phyloP scores from a whole-genome alignment of 2,113 vertebrate species.

The Ardeotis arabs region DNA sequence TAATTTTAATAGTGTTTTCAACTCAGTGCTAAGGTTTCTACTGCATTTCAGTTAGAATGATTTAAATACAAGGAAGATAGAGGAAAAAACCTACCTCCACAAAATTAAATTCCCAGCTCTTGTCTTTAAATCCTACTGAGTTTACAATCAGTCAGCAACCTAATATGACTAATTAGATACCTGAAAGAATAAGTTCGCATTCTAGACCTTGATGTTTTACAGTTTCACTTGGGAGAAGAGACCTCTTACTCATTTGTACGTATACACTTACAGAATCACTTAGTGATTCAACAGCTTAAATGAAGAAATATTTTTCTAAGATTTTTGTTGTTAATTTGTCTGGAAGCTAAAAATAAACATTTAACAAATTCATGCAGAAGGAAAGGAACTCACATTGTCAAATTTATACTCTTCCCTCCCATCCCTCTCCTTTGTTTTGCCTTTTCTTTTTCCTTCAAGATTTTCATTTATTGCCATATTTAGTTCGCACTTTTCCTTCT shows the following conservation, averaged over 20 bases:
- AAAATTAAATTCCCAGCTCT: neutral
- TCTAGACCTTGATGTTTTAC: neutral
- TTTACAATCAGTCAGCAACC: neutral
- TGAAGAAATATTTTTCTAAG: neutral
- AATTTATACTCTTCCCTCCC: neutral
- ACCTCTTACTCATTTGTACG: neutral
- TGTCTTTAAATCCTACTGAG: neutral
- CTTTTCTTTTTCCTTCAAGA: neutral
- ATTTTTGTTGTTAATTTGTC: neutral
- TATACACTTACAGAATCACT: neutral
- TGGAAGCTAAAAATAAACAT: neutral
- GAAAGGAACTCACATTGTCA: neutral
- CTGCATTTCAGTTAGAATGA: neutral
- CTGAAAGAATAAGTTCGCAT: neutral
- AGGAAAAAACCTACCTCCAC: accelerated
- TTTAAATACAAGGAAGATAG: neutral
- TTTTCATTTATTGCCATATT: neutral
- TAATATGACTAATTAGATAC: neutral
- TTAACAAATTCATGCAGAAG: neutral
- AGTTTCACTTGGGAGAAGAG: neutral
- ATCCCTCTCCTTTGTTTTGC: accelerated
- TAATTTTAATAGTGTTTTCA: neutral
- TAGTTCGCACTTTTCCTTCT: neutral
- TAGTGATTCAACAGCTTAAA: neutral
- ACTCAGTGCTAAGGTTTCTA: neutral